Base-by-base conservation (phyloP, 2,888 invertebrate genomes). In the Lacanobia wlatinum region DNA sequence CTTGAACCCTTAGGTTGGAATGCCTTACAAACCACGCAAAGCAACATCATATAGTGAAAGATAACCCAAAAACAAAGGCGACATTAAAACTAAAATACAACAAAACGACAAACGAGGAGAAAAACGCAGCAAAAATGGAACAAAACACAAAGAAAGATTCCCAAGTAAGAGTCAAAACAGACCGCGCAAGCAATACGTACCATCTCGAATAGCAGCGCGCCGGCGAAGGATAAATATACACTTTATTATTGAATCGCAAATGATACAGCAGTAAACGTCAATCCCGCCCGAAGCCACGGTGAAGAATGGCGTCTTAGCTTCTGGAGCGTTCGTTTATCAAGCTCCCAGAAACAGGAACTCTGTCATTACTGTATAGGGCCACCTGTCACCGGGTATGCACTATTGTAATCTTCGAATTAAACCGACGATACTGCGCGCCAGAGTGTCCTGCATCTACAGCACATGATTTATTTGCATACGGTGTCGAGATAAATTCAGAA, bases 351-450 rank as follows among this genome's bases (percentile, higher is more conserved):
- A 55, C 80, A 83, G 80, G 80, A 80, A 74, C 80, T 50, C 12
- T 28, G 23, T 67, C 75, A 80, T 80, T 80, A 80, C 43, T 46
- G n/a, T 67, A 80, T 74, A 83, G 80, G 59, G 63, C 74, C 61
- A 80, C 80, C 74, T 80, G 80, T 61, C 75, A 53, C 73, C 53
- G 80, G 62, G 55, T 79, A 80, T 80, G 80, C 80, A 80, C 80
- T 80, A 83, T 74, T 46, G 80, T 80, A 80, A 83, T 80, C 50
- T 74, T 80, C 70, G 70, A 70, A 80, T 80, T 55, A 80, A 80
- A 46, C 53, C 38, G 67, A 53, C 64, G 55, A 70, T 63, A 50
- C 74, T 69, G 50, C 66, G 74, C 83, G 40, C 28, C 14, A 16
- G 18, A 50, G 21, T 18, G 34, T n/a, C 63, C 9, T 79, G 79